Percentiles rank a stretch among this genome's conserved stretches.
Conservation (phyloP, 2,797 vertebrate species). For the Cygnus olor region DNA sequence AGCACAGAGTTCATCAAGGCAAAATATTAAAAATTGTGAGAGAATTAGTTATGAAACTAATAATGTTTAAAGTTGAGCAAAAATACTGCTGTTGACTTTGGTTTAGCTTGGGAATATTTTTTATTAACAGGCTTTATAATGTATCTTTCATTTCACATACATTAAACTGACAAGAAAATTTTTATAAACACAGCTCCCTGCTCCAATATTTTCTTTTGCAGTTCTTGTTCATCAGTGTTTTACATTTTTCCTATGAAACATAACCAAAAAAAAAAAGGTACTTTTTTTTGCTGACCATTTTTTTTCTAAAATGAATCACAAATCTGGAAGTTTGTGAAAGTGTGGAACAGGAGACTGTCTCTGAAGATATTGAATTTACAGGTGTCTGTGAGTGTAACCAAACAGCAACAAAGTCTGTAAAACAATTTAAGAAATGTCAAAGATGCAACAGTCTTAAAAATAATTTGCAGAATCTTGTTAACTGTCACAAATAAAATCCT, state of each 20-base stretch:
- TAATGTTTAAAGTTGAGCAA: slow-evolving; percentile 21
- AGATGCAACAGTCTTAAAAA: background rate
- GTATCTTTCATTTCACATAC: background rate
- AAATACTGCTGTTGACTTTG: background rate
- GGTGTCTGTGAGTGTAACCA: background rate
- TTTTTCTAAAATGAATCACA: slow-evolving; percentile 13
- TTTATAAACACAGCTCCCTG: background rate
- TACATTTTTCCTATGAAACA: background rate
- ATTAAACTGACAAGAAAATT: background rate
- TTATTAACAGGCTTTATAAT: slow-evolving; percentile 17
- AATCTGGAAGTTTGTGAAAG: background rate
- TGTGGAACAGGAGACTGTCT: background rate
- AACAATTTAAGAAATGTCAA: background rate
- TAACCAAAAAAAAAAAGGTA: background rate
- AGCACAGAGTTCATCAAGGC: slow-evolving; percentile 51
- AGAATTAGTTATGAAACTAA: slow-evolving; percentile 51
- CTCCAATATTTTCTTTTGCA: slow-evolving; percentile 29
- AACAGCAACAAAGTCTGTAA: background rate
- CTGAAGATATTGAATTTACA: background rate
- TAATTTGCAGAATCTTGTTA: background rate
- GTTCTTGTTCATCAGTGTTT: slow-evolving; percentile 15
- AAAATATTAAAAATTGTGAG: slow-evolving; percentile 50
- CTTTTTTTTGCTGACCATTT: background rate
- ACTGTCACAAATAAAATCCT: background rate
- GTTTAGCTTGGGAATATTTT: slow-evolving; percentile 38